Evolutionary conservation across 1,140 invertebrate genomes (phyloP), one percentile per base, ranked within the genome.

Genomic region (Metaphire vulgaris): DNA sequence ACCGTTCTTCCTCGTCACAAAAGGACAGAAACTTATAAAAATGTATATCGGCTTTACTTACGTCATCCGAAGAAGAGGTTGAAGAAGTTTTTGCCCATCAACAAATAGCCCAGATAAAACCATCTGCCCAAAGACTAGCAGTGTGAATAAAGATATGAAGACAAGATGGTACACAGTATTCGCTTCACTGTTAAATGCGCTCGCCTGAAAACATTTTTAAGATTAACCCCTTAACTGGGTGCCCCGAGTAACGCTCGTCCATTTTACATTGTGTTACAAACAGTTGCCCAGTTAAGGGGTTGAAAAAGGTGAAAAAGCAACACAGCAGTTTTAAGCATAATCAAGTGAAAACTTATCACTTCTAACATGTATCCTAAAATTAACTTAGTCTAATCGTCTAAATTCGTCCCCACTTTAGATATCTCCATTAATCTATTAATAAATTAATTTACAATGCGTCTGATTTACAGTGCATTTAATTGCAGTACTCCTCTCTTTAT

Each of bases 101-200:
- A 64, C 41, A 12, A 1, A 41, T n/a, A 73, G 56, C 2, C 72
- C 72, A 73, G 31, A 28, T 16, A 73, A 34, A 26, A 73, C 26
- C 31, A 73, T 28, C 41, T 73, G 72, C 0, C 33, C 31, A 0
- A 73, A 14, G n/a, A 64, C 33, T 21, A 73, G 33, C 15, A 73
- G 28, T 15, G 34, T 28, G 34, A 73, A 73, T 16, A 73, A 41
- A 0, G 33, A 73, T n/a, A 28, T 33, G 41, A 34, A 73, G 15
- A 34, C 56, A 1, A 73, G 41, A 34, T 73, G 72, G 26, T 71
- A 71, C 6, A 71, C 30, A 71, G 21, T 21, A 21, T 21, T 56
- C 6, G 41, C 41, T 56, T 71, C 30, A 28, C 30, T n/a, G 28
- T 71, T 30, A 26, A 6, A 30, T 14, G n/a, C 28, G 12, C 32